Evolutionary conservation across 2,113 vertebrate species (phyloP), one percentile per base, ranked within the genome.

Genomic region (Bungarus multicinctus): DNA sequence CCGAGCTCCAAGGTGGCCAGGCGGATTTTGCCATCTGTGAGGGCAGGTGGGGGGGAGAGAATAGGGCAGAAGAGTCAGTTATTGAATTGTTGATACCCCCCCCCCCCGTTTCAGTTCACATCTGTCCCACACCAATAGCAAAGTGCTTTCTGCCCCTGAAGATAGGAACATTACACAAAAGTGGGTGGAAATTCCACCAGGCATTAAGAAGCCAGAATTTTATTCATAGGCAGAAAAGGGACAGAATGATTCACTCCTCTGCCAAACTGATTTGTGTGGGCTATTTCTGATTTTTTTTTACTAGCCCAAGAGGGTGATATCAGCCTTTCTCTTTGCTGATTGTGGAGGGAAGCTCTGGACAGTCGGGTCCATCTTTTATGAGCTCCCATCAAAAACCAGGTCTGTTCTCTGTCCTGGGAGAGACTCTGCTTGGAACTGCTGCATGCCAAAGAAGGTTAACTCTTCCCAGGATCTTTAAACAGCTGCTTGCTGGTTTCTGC

Each of bases 1-100:
- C 98, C 98, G 39, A 99, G 98, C 96, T 99, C 99, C 96, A 99
- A 95, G 0, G 99, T 99, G 0, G 99, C 99, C 81, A 99, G 95
- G 22, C 99, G 99, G 64, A 99, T 98, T 97, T 98, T 99, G n/a
- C 98, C 98, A 94, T 99, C 99, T 99, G 94, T 14, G 2, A 0
- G 30, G 6, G 34, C 20, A 23, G 25, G 2, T 0, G 20, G 5
- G 23, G 1, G 25, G 25, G 22, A 4, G 10, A 2, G 12, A 22
- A 30, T 0, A n/a, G 18, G 7, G 60, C 47, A 12, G 1, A 4
- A 43, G 58, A 3, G 50, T 60, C 47, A 47, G 43, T 22, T 12
- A 22, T 3, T n/a, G 27, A 45, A 14, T 0, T 3, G 5, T 1
- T 30, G 10, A 22, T 0, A 6, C 43, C 0, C 10, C 1, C 50